Base-by-base conservation (phyloP, 92 coral and sea anemone species). In the Paragorgia papillata region DNA sequence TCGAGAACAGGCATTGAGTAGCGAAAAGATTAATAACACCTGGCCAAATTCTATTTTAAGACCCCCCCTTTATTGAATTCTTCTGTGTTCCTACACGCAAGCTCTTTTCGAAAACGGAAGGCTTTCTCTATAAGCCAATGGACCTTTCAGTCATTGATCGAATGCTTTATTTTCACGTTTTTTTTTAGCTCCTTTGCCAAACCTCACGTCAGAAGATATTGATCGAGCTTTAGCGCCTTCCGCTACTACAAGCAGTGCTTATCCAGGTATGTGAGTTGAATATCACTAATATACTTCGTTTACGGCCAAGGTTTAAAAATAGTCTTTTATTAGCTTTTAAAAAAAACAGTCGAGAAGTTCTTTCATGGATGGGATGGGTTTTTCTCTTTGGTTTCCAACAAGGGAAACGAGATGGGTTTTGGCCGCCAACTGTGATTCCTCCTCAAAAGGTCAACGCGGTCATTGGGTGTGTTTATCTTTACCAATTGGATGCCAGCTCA, bases 201-300 rank as follows among this genome's bases (percentile, higher is more conserved):
- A 95, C 77, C 88, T 95, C 18, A 95, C 99, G 9, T 95, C 99
- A 18, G 99, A 95, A 62, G 99, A 95, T 78, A 95, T 95, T 57
- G 99, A 95, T 68, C 85, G 85, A 2, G 99, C 99, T 0, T 57
- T 95, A 40, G 99, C 97, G 26, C 99, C 99, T 53, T 86, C 99
- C 59, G 84, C 91, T 0, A 80, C 88, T 18, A 89, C 90, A 66
- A 87, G 90, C 79, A 84, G 66, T 65, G 62, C 37, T 51, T 37
- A 66, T 62, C 40, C 66, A 59, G 50, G 51, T 30, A 62, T 60
- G 59, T 50, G 43, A 58, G 25, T 22, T 43, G 26, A 57, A 62
- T 66, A 64, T 35, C 32, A 35, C 41, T 48, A n/a, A n/a, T n/a
- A 31, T 54, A 64, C 80, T 15, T 31, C 19, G 19, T 43, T 64